Conservation (phyloP, 2,797 vertebrate genomes). For the Sebastes baramenuke region DNA sequence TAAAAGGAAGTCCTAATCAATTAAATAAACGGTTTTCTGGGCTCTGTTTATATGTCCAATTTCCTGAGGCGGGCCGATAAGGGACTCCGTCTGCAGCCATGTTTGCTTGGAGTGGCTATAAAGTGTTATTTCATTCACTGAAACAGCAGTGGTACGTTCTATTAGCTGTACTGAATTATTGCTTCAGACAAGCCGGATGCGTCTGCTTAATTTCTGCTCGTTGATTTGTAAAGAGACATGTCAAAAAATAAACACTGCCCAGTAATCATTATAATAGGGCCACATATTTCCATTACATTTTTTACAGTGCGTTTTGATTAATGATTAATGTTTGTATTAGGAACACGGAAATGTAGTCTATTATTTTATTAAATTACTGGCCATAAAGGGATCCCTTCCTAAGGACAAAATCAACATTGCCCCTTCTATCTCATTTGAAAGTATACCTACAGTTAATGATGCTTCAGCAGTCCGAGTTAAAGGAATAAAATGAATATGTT, state of each 20-base stretch:
- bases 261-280: not conserved
- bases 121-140: slow-evolving; percentile 37
- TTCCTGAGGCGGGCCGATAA: slow-evolving; percentile 40
- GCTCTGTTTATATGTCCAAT: slow-evolving; percentile 35
- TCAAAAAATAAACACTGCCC: not conserved
- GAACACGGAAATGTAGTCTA: not conserved
- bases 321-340: not conserved
- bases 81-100: slow-evolving; percentile 15
- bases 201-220: slow-evolving; percentile 14
- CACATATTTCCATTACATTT: not conserved
- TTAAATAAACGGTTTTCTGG: slow-evolving; percentile 47
- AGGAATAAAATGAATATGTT: not conserved
- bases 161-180: slow-evolving; percentile 26
- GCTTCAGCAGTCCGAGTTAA: not conserved
- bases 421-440: not conserved
- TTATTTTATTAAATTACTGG: not conserved
- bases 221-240: not conserved
- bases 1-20: slow-evolving; percentile 49
- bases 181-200: not conserved
- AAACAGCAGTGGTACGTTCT: slow-evolving; percentile 22
- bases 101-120: slow-evolving; percentile 44
- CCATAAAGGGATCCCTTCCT: not conserved
- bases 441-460: not conserved
- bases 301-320: not conserved
- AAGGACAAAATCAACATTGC: not conserved